Percentiles rank a stretch among this genome's conserved stretches.
phyloP scores from a whole-genome alignment of 2,113 vertebrate genomes.

The Amblyornis subalaris region DNA sequence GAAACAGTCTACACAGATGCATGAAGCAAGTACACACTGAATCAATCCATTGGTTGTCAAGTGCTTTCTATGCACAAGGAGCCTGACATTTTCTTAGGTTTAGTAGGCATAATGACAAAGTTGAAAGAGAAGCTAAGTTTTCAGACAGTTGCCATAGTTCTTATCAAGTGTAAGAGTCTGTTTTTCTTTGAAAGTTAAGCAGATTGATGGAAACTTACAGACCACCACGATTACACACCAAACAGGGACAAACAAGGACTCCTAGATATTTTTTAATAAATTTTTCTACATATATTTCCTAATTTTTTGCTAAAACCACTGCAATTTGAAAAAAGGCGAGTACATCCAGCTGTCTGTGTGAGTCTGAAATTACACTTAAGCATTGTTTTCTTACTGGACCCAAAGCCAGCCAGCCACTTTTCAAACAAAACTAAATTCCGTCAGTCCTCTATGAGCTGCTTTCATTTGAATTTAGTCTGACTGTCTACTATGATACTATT shows the following conservation, averaged over 20 bases:
- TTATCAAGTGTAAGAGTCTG: background rate
- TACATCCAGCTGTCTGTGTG: background rate
- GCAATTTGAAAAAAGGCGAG: background rate
- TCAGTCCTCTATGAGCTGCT: background rate
- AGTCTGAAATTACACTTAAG: background rate
- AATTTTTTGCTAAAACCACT: background rate
- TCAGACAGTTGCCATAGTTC: background rate
- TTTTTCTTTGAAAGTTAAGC: background rate
- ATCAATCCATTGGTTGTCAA: background rate
- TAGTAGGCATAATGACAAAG: background rate
- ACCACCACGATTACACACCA: background rate
- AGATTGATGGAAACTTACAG: background rate
- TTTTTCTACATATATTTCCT: background rate
- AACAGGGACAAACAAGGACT: background rate
- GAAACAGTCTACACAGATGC: background rate
- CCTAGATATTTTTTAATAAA: background rate
- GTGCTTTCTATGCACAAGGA: background rate
- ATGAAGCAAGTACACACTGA: background rate
- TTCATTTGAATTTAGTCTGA: background rate
- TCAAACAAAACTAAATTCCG: background rate
- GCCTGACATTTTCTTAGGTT: background rate
- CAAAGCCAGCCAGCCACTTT: background rate
- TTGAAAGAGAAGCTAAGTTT: background rate
- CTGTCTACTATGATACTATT: background rate
- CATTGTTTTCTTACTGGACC: background rate